Base-by-base conservation (phyloP, 64 coral and sea anemone species). In the Orbicella faveolata region DNA sequence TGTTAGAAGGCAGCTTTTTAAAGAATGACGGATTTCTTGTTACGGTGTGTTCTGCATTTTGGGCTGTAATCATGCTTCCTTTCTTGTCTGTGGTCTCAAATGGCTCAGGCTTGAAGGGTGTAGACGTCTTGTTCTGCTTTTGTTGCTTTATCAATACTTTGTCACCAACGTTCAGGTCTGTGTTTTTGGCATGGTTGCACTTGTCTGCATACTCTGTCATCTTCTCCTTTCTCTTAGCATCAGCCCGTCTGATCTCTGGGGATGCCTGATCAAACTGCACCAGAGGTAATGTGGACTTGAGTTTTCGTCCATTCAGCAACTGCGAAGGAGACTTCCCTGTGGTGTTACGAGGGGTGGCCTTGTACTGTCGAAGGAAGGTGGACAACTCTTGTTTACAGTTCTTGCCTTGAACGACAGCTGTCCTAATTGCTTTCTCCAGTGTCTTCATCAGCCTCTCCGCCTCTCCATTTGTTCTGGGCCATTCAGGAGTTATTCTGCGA, bases 41-140 rank as follows among this genome's bases (percentile, higher is more conserved):
- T 25, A 83, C 57, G 1, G 52, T 34, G 52, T 6, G 16, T 15
- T 83, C 30, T 61, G 17, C 25, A 15, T 54, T 61, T 83, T 57
- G 64, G 21, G 86, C 86, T 0, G 86, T 88, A 16, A 75, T 37
- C 86, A 88, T 88, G 21, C 21, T 75, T 23, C 73, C 86, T 57
- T 81, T 57, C 52, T 77, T 77, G 10, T 48, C 1, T 77, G 10
- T 77, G 34, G 41, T 77, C 39, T 77, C 36, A 11, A 63, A 80
- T 74, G 12, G 79, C 78, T 7, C 78, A 48, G 79, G 79, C 10
- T 35, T 61, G 20, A 81, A 81, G 1, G 52, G 19, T 25, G 79
- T 81, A 15, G 79, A 81, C 52, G 61, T 25, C 52, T 81, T 81
- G 79, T 55, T 52, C 0, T 81, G 37, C 52, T 81, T 81, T 14